Evolutionary conservation across 2,113 vertebrate species (phyloP).

Genomic region (Zosterops pallidus): DNA sequence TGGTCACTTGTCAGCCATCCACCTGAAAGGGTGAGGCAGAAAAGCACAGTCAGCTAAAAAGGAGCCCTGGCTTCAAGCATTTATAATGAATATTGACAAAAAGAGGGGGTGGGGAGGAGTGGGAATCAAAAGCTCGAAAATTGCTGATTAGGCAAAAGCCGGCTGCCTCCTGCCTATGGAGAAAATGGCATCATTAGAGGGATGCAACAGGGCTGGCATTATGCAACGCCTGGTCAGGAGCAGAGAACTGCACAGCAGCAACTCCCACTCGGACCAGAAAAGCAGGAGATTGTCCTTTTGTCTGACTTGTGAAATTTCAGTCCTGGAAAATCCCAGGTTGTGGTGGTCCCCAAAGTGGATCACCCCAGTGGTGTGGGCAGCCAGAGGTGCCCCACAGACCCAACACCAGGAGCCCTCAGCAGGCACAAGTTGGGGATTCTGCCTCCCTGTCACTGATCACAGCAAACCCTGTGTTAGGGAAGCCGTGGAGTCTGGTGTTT

Average conservation of each 20-base stretch:
- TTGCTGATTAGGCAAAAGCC: conserved; percentile 69
- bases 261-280: neutral
- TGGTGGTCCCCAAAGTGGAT: neutral
- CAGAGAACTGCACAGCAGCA: neutral
- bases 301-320: neutral
- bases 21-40: conserved; percentile 61
- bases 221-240: neutral
- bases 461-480: neutral
- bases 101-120: conserved; percentile 15
- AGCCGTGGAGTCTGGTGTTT: rapidly evolving
- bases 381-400: neutral
- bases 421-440: neutral
- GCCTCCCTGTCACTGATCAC: neutral
- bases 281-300: neutral
- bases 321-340: neutral
- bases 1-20: conserved; percentile 72
- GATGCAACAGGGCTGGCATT: conserved; percentile 54
- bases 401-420: neutral
- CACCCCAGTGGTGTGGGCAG: neutral
- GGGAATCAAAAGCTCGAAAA: conserved; percentile 71
- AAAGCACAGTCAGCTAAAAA: conserved; percentile 76
- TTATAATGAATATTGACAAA: conserved; percentile 79
- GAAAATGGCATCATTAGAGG: conserved; percentile 73
- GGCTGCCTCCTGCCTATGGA: conserved; percentile 46
- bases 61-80: conserved; percentile 71